phyloP scores from a whole-genome alignment of 2,888 invertebrate species.

The Synergus itoensis region DNA sequence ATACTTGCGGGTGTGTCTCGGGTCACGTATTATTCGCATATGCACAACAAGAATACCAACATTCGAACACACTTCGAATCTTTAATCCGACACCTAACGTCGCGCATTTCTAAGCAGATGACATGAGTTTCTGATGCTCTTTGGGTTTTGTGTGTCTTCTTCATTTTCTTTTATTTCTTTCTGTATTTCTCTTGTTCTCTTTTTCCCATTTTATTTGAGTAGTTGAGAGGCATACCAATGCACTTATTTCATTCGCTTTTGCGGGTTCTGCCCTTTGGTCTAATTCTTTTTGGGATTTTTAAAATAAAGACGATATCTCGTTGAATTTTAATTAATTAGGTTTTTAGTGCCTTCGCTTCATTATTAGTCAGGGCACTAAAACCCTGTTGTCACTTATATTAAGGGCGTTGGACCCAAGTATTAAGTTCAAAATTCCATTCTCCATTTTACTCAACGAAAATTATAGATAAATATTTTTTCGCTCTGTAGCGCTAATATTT shows the following conservation, averaged over 20 bases:
- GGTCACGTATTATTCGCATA: slow-evolving; percentile 63
- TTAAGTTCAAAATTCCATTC: too few relatives aligned
- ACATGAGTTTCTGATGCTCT: slow-evolving; percentile 53
- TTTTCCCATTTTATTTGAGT: slow-evolving; percentile 40
- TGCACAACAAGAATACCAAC: slow-evolving; percentile 60
- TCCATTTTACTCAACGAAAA: too few relatives aligned
- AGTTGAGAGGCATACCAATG: slow-evolving; percentile 18
- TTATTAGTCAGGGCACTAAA: too few relatives aligned
- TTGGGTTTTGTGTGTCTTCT: slow-evolving; percentile 44
- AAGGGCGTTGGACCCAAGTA: too few relatives aligned
- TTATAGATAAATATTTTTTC: too few relatives aligned
- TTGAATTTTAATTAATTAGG: too few relatives aligned
- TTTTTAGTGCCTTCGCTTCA: too few relatives aligned
- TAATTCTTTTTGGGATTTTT: neutral
- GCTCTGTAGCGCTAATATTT: too few relatives aligned
- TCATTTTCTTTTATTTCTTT: slow-evolving; percentile 1
- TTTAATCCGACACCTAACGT: slow-evolving; percentile 70
- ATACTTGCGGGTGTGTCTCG: slow-evolving; percentile 28
- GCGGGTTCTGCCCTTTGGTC: slow-evolving; percentile 22
- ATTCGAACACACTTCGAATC: slow-evolving; percentile 70
- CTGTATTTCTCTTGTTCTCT: slow-evolving; percentile 4
- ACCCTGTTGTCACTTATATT: too few relatives aligned
- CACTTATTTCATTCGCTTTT: slow-evolving; percentile 43
- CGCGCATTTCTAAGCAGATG: slow-evolving; percentile 68
- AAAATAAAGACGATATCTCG: neutral